Base-by-base conservation (phyloP, 2,888 invertebrate species). In the Dicranocentrus wangi region DNA sequence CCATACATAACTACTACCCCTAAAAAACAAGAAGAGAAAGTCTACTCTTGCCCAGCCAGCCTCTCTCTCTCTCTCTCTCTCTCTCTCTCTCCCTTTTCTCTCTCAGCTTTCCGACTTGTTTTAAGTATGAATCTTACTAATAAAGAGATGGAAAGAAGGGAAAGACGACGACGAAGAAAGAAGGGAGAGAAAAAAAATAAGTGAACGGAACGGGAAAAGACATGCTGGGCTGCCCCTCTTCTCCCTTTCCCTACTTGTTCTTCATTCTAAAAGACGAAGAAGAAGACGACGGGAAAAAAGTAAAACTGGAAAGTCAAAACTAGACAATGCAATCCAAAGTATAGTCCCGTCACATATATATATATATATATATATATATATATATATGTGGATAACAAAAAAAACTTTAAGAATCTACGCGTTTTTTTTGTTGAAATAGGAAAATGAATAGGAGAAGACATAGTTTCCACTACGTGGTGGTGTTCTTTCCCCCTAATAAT, bases 81-180 rank as follows among this genome's bases (percentile, higher is more conserved):
- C 32, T 39, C 42, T 58, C n/a, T 7, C 51, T 13, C 15, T 28
- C 47, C 66, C 47, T 65, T 28, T 13, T 25, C 63, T 63, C 51
- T 53, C n/a, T 13, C 58, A 68, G 53, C 51, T 70, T n/a, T 68
- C 27, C 27, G 53, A 53, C 78, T 70, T 70, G 32, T 71, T 58
- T 63, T 68, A 70, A 70, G 15, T 77, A 77, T 69, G 61, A 61
- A 61, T 61, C 61, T 61, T 61, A 32, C 61, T 61, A 61, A 61
- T 61, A 61, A 61, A 61, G 61, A 61, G 61, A 61, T 61, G 61
- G 23, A 58, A 27, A 58, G 43, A 43, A 43, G 13, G 43, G 43
- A 43, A 8, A 43, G 43, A n/a, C 13, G 39, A 39, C 7, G 39
- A 43, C 1, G 43, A n/a, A 43, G 43, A 43, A 43, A 8, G 43